Percentiles rank a stretch among this genome's conserved stretches.
Conservation (phyloP, 2,113 vertebrate species). For the Cynopterus brachyotis region DNA sequence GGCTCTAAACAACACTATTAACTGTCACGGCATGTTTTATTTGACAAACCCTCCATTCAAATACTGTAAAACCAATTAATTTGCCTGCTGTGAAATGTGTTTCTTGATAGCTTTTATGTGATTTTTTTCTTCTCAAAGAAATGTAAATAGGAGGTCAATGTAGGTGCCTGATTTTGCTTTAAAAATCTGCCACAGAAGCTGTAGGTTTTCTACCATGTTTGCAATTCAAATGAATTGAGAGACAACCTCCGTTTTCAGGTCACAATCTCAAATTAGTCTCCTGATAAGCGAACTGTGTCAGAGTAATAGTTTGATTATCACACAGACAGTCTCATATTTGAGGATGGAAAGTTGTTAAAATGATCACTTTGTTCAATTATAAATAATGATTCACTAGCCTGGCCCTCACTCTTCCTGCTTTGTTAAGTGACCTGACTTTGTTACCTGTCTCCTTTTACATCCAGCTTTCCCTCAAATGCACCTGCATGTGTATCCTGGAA, state of each 20-base stretch:
- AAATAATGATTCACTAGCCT: slow-evolving; percentile 55
- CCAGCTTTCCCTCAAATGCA: background rate
- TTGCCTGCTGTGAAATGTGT: slow-evolving; percentile 86
- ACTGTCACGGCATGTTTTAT: slow-evolving; percentile 87
- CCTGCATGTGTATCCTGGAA: background rate
- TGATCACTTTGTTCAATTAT: slow-evolving; percentile 61
- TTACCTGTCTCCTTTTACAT: background rate
- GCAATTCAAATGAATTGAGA: slow-evolving; percentile 84
- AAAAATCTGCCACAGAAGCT: slow-evolving; percentile 79
- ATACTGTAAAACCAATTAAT: slow-evolving; percentile 90
- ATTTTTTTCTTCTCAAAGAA: slow-evolving; percentile 83
- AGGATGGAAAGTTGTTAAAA: slow-evolving; percentile 73
- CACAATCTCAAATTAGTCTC: slow-evolving; percentile 80
- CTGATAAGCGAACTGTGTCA: slow-evolving; percentile 81
- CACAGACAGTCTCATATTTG: slow-evolving; percentile 71
- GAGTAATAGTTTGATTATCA: slow-evolving; percentile 82
- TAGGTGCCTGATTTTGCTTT: slow-evolving; percentile 82
- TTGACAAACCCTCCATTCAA: slow-evolving; percentile 87
- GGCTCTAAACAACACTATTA: slow-evolving; percentile 88
- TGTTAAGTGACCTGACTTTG: background rate
- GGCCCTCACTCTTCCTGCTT: background rate
- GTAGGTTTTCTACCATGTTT: slow-evolving; percentile 82
- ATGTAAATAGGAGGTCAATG: slow-evolving; percentile 84
- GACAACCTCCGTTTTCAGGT: slow-evolving; percentile 82
- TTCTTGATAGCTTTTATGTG: slow-evolving; percentile 85